A percentile compares a stretch with the other conserved stretches of the same genome.
Conservation (phyloP, 2,888 invertebrate genomes). For the Lepetodrilus schrolli region DNA sequence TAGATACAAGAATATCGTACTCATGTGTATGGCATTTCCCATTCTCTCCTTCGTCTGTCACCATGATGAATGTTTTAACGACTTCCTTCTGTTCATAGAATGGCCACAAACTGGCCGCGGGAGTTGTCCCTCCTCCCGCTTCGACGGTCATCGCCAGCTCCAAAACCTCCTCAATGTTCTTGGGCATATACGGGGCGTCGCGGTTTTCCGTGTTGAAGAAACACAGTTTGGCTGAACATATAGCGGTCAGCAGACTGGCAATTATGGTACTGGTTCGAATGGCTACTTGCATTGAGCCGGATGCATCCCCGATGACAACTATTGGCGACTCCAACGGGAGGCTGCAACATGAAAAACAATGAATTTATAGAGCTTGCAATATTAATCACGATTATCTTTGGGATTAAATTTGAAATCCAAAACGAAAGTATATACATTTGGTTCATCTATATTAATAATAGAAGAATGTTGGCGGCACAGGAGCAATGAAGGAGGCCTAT, state of each 20-base stretch:
- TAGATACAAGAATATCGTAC: slow-evolving; percentile 27
- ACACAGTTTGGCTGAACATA: slow-evolving; percentile 71
- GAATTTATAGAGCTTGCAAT: too few relatives aligned
- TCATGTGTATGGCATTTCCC: slow-evolving; percentile 40
- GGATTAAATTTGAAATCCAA: too few relatives aligned
- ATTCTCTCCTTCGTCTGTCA: slow-evolving; percentile 76
- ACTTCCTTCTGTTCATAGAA: slow-evolving; percentile 71
- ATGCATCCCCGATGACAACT: slow-evolving; percentile 74
- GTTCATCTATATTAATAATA: too few relatives aligned
- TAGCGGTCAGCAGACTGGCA: slow-evolving; percentile 72
- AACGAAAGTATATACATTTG: too few relatives aligned
- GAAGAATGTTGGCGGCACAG: too few relatives aligned
- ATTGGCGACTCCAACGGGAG: slow-evolving; percentile 71
- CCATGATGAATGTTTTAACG: slow-evolving; percentile 74
- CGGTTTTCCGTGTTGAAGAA: slow-evolving; percentile 71
- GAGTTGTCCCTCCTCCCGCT: slow-evolving; percentile 68
- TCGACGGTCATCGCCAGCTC: slow-evolving; percentile 67
- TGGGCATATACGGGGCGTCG: slow-evolving; percentile 66
- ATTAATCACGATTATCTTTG: too few relatives aligned
- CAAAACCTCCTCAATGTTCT: slow-evolving; percentile 70
- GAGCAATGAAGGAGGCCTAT: too few relatives aligned
- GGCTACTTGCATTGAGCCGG: slow-evolving; percentile 74
- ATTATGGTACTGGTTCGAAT: slow-evolving; percentile 74
- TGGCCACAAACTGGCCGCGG: slow-evolving; percentile 72
- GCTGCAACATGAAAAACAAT: too few relatives aligned